A percentile compares a stretch with the other conserved stretches of the same genome.
phyloP scores from a whole-genome alignment of 2,888 invertebrate genomes.

The Hirudinaria manillensis region DNA sequence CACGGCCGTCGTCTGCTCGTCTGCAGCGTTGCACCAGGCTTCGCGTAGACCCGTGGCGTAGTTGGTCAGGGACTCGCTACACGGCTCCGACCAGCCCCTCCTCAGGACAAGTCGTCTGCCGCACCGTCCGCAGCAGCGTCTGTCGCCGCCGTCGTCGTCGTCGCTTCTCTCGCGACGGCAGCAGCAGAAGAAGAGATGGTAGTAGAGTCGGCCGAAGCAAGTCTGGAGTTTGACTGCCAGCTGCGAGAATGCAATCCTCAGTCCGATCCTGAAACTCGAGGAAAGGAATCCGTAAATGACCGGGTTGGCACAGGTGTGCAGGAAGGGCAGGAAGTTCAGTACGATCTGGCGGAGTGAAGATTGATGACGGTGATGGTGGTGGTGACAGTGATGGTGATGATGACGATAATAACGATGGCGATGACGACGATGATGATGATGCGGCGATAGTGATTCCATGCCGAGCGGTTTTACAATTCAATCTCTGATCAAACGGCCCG shows the following conservation, averaged over 20 bases:
- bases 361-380: conserved; percentile 17
- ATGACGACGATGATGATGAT: conserved; percentile 16
- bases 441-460: background rate
- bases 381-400: conserved; percentile 11
- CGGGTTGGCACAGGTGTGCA: conserved; percentile 48
- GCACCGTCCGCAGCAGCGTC: background rate
- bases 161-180: background rate
- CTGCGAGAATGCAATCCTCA: conserved; percentile 35
- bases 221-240: background rate
- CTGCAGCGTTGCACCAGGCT: background rate
- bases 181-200: background rate
- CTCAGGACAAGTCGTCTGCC: background rate
- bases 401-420: conserved; percentile 13
- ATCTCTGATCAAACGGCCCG: too few species aligned
- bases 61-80: background rate
- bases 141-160: background rate
- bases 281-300: conserved; percentile 49
- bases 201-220: conserved; percentile 10
- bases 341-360: conserved; percentile 40
- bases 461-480: background rate
- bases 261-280: conserved; percentile 39
- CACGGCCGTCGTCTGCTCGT: background rate
- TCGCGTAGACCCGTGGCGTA: conserved; percentile 9
- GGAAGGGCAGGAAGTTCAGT: conserved; percentile 44
- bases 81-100: background rate